These are phyloP conservation scores for Darwinula stevensoni DNA, from an alignment of 2,888 invertebrate genomes.

Conservation along the genomic window DNA sequence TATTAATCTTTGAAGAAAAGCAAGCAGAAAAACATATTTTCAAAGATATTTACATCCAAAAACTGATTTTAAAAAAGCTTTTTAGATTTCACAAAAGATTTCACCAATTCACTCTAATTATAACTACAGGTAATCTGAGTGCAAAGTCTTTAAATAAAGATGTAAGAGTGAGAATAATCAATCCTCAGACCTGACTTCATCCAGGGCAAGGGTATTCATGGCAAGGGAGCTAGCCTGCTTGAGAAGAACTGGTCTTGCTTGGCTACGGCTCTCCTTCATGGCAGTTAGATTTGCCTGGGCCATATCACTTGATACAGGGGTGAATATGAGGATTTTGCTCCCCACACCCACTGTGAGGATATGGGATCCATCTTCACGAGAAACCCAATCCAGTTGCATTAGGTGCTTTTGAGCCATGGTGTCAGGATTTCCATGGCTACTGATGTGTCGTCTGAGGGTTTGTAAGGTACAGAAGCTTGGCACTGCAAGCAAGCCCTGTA, in stretches of 20 bases:
- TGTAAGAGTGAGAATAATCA: no score
- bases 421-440: constrained; percentile 49
- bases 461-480: constrained; percentile 72
- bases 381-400: constrained; percentile 94
- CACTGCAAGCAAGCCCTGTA: constrained; percentile 37
- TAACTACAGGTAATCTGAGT: no score
- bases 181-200: constrained; percentile 38
- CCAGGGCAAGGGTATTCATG: constrained; percentile 46
- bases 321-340: constrained; percentile 61
- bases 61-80: no score
- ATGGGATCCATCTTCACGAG: constrained; percentile 94
- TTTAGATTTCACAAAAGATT: no score
- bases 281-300: constrained; percentile 79
- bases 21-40: no score
- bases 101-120: no score
- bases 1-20: no score
- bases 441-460: constrained; percentile 49
- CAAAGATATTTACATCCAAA: no score
- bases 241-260: constrained; percentile 36
- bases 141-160: no score
- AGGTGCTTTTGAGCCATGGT: constrained; percentile 68
- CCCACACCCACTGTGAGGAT: constrained; percentile 87
- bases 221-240: constrained; percentile 72
- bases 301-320: constrained; percentile 73
- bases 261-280: constrained; percentile 24